Evolutionary conservation across 2,113 vertebrate species (phyloP).

Genomic region (Datnioides undecimradiatus): DNA sequence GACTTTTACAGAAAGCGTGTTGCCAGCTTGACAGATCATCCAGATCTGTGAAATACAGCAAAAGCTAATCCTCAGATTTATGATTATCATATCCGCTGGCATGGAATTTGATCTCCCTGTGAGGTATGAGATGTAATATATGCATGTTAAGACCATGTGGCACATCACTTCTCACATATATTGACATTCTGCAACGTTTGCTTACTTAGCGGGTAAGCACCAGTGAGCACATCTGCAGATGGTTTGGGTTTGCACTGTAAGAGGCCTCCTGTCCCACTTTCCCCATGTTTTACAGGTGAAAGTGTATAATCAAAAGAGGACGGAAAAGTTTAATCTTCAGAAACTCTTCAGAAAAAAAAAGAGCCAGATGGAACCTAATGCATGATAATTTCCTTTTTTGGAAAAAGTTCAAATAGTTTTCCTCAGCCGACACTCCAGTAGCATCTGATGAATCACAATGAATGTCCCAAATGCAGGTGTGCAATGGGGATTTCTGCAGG

Average conservation of each 20-base stretch:
- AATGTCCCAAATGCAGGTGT: conserved; percentile 31
- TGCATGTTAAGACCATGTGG: conserved; percentile 43
- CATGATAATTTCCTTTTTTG: conserved; percentile 17
- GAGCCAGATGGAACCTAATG: conserved; percentile 7
- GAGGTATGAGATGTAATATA: conserved; percentile 47
- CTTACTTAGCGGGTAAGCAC: conserved; percentile 50
- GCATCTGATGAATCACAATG: conserved; percentile 43
- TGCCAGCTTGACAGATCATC: conserved; percentile 57
- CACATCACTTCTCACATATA: conserved; percentile 32
- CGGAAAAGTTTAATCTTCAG: conserved; percentile 41
- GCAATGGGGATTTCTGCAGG: conserved; percentile 23
- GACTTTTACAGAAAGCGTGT: conserved; percentile 17
- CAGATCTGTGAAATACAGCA: conserved; percentile 50
- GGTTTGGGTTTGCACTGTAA: conserved; percentile 39
- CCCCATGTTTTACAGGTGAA: conserved; percentile 37
- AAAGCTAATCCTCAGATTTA: conserved; percentile 64
- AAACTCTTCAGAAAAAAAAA: neutral
- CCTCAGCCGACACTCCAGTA: conserved; percentile 1
- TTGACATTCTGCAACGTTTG: conserved; percentile 42
- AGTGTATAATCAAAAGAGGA: conserved; percentile 27
- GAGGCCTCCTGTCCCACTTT: conserved; percentile 14
- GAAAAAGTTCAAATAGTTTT: conserved; percentile 19
- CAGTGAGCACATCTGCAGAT: conserved; percentile 64
- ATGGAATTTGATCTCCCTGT: conserved; percentile 46
- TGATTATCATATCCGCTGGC: conserved; percentile 47